A percentile compares a stretch with the other conserved stretches of the same genome.
Conservation (phyloP, 2,797 vertebrate species). For the Sibirionetta formosa region DNA sequence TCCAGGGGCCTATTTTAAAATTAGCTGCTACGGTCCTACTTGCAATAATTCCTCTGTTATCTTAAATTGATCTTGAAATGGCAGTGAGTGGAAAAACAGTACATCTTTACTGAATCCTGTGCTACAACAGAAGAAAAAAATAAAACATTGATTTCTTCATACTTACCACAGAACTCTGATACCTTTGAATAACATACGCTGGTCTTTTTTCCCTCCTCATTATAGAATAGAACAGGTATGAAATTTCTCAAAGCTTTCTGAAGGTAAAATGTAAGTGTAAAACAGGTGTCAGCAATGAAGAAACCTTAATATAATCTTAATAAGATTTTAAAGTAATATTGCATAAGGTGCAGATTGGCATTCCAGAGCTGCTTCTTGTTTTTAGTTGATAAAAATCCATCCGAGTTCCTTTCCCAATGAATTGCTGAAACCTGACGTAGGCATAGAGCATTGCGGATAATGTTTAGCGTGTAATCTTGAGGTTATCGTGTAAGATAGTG, state of each 20-base stretch:
- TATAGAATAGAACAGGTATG: neutral
- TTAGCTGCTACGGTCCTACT: neutral
- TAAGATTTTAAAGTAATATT: neutral
- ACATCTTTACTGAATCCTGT: neutral
- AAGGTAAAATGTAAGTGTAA: neutral
- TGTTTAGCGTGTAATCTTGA: neutral
- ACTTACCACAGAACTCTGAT: neutral
- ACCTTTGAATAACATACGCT: neutral
- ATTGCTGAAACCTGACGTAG: neutral
- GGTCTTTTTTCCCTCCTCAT: accelerated
- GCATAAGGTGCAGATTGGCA: neutral
- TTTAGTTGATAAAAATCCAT: neutral
- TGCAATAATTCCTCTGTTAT: neutral
- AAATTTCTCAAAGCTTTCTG: neutral
- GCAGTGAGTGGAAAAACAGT: neutral
- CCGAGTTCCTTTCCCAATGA: neutral
- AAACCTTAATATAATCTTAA: neutral
- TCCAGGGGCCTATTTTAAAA: neutral
- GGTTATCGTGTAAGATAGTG: neutral
- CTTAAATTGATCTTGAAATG: neutral
- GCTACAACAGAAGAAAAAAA: neutral
- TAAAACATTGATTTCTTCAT: neutral
- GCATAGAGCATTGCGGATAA: accelerated
- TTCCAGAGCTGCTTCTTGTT: neutral
- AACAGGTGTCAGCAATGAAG: neutral